Evolutionary conservation across 2,113 vertebrate genomes (phyloP).

Genomic region (Arothron firmamentum): DNA sequence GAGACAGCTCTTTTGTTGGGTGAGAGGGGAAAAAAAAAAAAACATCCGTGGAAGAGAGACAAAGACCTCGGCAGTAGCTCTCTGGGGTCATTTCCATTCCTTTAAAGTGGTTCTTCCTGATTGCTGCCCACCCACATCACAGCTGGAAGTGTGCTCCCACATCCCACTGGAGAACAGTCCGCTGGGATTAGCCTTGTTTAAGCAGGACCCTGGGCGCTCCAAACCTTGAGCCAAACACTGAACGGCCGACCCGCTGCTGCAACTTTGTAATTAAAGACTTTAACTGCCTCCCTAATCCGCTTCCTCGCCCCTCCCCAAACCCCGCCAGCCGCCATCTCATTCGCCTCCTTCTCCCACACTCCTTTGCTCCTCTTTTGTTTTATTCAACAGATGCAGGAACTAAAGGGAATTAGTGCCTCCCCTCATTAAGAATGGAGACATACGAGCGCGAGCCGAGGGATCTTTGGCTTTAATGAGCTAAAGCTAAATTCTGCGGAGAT

Average conservation of each 20-base stretch:
- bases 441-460: constrained; percentile 33
- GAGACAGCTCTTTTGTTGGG: constrained; percentile 52
- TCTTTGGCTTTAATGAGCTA: constrained; percentile 52
- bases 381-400: constrained; percentile 63
- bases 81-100: constrained; percentile 65
- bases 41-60: constrained; percentile 49
- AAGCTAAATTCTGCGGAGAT: constrained; percentile 17
- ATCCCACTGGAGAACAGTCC: constrained; percentile 35
- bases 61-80: constrained; percentile 56
- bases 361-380: constrained; percentile 59
- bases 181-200: constrained; percentile 66
- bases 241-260: constrained; percentile 45
- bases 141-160: constrained; percentile 47
- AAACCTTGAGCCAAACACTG: constrained; percentile 35
- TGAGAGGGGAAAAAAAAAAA: constrained; percentile 8
- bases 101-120: constrained; percentile 60
- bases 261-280: constrained; percentile 72
- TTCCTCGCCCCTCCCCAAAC: constrained; percentile 14
- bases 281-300: constrained; percentile 48
- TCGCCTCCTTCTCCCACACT: constrained; percentile 14
- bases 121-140: constrained; percentile 53
- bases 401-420: constrained; percentile 55
- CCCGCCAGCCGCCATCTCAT: constrained; percentile 44
- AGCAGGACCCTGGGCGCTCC: constrained; percentile 46
- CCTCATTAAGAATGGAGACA: constrained; percentile 64